A percentile compares a stretch with the other conserved stretches of the same genome.
These are phyloP conservation scores for Megaceryle alcyon DNA, from an alignment of 2,797 vertebrate genomes.

Conservation along the genomic window DNA sequence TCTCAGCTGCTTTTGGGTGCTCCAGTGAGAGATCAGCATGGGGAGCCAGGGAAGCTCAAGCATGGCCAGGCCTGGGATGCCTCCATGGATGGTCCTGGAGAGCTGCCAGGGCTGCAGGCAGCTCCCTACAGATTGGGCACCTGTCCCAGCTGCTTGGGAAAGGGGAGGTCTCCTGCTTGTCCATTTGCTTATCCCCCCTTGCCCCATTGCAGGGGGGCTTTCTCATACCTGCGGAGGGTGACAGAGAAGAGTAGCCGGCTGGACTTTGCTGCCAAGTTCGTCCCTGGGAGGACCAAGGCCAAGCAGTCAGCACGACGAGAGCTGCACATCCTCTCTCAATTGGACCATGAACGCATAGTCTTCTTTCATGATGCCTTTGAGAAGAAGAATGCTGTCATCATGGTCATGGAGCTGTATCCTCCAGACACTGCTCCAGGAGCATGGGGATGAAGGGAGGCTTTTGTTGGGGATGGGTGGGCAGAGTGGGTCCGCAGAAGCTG, in stretches of 20 bases:
- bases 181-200: neutral
- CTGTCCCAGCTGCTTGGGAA: neutral
- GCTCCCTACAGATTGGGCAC: neutral
- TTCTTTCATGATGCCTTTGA: conserved; percentile 97
- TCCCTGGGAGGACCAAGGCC: conserved; percentile 90
- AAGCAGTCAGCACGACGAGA: conserved; percentile 88
- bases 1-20: neutral
- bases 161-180: neutral
- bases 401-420: conserved; percentile 97
- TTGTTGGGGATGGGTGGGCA: neutral
- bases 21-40: neutral
- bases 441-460: neutral
- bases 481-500: accelerated
- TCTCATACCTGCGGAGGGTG: conserved; percentile 93
- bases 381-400: conserved; percentile 90
- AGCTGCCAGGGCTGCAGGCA: neutral
- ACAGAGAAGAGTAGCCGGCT: conserved; percentile 87
- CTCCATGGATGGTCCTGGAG: neutral
- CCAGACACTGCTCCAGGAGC: neutral
- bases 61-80: neutral
- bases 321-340: conserved; percentile 88
- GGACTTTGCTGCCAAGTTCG: conserved; percentile 94
- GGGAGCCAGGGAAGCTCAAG: accelerated
- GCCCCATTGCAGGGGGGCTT: conserved; percentile 85
- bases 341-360: conserved; percentile 91